phyloP scores from a whole-genome alignment of 2,888 invertebrate genomes.

The Amiota mariae region DNA sequence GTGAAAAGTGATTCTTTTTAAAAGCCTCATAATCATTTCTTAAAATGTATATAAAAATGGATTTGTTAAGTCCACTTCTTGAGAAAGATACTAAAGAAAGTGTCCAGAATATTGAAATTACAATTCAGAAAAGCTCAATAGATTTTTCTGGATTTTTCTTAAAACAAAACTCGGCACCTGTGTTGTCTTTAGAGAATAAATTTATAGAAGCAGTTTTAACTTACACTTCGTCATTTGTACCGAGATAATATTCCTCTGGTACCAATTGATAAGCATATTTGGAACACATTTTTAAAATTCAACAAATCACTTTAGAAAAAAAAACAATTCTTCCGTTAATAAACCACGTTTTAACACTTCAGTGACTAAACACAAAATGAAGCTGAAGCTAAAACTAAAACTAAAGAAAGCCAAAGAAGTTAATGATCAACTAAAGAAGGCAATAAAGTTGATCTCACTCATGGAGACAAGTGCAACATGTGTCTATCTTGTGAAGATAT shows the following conservation, averaged over 20 bases:
- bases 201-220: neutral
- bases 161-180: neutral
- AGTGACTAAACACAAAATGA: neutral
- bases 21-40: too few species aligned
- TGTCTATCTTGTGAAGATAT: too few species aligned
- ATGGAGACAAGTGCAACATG: too few species aligned
- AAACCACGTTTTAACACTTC: slow-evolving; percentile 3
- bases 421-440: too few species aligned
- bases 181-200: neutral
- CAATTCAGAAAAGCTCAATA: neutral
- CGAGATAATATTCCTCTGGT: slow-evolving; percentile 46
- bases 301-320: neutral
- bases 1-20: too few species aligned
- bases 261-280: slow-evolving; percentile 61
- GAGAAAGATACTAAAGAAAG: too few species aligned
- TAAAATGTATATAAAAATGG: too few species aligned
- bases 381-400: too few species aligned
- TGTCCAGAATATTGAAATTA: too few species aligned
- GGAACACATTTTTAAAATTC: slow-evolving; percentile 50
- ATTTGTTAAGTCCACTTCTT: too few species aligned
- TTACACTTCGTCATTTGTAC: slow-evolving; percentile 24
- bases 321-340: slow-evolving; percentile 1
- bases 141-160: too few species aligned
- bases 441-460: too few species aligned
- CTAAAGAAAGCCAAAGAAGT: neutral